Evolutionary conservation across 2,888 invertebrate genomes (phyloP).

Genomic region (Plutella xylostella): DNA sequence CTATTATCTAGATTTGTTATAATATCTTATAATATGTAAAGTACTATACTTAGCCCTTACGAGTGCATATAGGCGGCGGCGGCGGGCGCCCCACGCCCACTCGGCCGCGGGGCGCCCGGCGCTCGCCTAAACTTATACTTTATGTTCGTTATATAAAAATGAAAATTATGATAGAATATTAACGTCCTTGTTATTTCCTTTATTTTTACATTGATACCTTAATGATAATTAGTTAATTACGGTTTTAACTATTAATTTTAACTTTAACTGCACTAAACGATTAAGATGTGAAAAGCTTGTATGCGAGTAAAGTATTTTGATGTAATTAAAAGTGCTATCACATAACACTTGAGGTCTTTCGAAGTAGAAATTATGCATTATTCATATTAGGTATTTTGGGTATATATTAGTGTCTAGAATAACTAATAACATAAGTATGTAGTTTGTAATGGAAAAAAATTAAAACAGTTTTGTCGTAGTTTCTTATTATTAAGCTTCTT

Average conservation of each 20-base stretch:
- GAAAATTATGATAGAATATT: conserved; percentile 69
- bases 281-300: conserved; percentile 61
- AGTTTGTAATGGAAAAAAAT: conserved; percentile 57
- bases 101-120: conserved; percentile 21
- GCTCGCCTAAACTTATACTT: conserved; percentile 34
- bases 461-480: conserved; percentile 66
- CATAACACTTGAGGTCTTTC: conserved; percentile 59
- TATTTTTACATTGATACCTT: conserved; percentile 48
- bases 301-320: conserved; percentile 53
- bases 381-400: conserved; percentile 70
- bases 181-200: conserved; percentile 63
- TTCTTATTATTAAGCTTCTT: conserved; percentile 70
- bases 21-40: conserved; percentile 49
- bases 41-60: conserved; percentile 52
- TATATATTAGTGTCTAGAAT: conserved; percentile 68
- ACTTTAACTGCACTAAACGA: conserved; percentile 58
- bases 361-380: conserved; percentile 68
- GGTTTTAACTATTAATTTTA: conserved; percentile 69
- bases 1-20: conserved; percentile 67
- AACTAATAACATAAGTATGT: conserved; percentile 69
- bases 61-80: conserved; percentile 25
- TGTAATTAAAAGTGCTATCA: conserved; percentile 62
- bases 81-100: conserved; percentile 13
- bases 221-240: conserved; percentile 72
- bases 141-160: conserved; percentile 65